Base-by-base conservation (phyloP, 2,113 vertebrate species). In the Onychostruthus taczanowskii region DNA sequence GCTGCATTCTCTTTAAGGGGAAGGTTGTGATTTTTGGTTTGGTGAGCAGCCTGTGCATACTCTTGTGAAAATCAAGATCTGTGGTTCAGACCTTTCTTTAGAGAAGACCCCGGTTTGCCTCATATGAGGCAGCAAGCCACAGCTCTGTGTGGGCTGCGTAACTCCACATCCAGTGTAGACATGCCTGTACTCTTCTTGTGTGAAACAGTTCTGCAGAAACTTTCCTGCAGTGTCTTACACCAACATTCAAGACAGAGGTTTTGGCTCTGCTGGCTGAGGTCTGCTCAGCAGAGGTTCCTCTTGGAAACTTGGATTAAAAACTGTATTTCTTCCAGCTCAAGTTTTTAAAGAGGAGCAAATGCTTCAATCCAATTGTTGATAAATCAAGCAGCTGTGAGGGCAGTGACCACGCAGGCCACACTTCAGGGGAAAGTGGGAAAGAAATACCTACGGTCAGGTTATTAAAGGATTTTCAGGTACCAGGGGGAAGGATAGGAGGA, bases 201-300 rank as follows among this genome's bases (percentile, higher is more conserved):
- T 39, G 58, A 56, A 74, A n/a, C n/a, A 70, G 2, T 10, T 84
- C 52, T 82, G 28, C 58, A 75, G 10, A 31, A 69, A 49, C 28
- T 0, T 0, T 49, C 49, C 39, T 23, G 39, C 43, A 28, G 16
- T 10, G n/a, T 5, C 35, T 43, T 27, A n/a, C 12, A 7, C 24
- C 31, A 68, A 0, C 13, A 20, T 69, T 59, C 44, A 33, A 61
- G n/a, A 23, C 35, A 46, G 53, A 41, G 11, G 19, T 50, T 61
- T 77, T 62, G 46, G n/a, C 13, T 81, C 31, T 81, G 22, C 37
- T 59, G 37, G 20, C 43, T 78, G 84, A 75, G 26, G 26, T 67
- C 39, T 55, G 35, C 22, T 59, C 5, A 63, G 22, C 18, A 63
- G n/a, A 84, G 52, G 16, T 5, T 89, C 24, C 14, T 19, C 35